Base-by-base conservation (phyloP, 2,888 invertebrate species). In the Ashinkailepas kermadecensis region DNA sequence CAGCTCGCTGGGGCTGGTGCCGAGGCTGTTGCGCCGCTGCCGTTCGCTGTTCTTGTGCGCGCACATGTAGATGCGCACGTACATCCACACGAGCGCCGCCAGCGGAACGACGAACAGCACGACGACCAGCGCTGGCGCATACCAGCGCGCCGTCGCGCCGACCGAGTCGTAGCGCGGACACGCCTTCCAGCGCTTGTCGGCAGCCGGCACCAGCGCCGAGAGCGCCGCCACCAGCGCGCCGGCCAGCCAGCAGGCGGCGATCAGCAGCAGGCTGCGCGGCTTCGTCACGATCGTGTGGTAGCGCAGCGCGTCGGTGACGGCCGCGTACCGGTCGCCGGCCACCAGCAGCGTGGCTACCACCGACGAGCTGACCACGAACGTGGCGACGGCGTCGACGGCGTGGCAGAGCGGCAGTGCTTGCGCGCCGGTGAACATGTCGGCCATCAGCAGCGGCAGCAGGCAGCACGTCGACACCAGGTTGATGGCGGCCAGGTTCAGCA, bases 41-140 rank as follows among this genome's bases (percentile, higher is more conserved):
- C 92, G 88, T 84, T 91, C 90, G 82, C 91, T 93, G 83, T 93
- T 94, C 82, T 91, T 91, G 84, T 92, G 91, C 12, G 94, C 94
- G 13, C 94, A 94, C 21, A 91, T 90, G 87, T 93, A 94, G 83
- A 93, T 93, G 84, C 92, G 90, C 56, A 91, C 89, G 87, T 94
- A 94, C 87, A 93, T 93, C 87, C 92, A 90, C 86, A 92, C 91
- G 81, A 94, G 92, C 39, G 86, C 85, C 18, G 86, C 82, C 59
- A 88, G 84, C 1, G 88, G 88, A 80, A 87, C 83, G 25, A 87
- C 84, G 84, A 88, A 88, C 65, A 82, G 82, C 64, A 84, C 65
- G 64, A 82, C 57, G 62, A 83, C 57, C 78, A 81, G 80, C 82
- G 78, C 58, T 25, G 82, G 54, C 78, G 80, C 81, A 65, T 82